Percentiles rank a stretch among this genome's conserved stretches.
phyloP scores from a whole-genome alignment of 1,140 invertebrate species.

The Carposina sasakii region DNA sequence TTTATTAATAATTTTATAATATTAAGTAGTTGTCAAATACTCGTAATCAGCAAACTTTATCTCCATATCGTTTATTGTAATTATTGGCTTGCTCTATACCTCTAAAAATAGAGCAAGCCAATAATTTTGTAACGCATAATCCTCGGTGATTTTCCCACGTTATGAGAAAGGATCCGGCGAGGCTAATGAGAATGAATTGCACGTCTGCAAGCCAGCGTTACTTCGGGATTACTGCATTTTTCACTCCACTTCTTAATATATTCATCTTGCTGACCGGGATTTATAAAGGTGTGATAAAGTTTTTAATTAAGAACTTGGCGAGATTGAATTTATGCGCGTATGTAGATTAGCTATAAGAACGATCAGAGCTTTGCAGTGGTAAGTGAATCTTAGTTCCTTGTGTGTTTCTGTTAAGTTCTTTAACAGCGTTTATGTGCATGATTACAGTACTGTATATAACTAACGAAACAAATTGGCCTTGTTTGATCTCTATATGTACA shows the following conservation, averaged over 20 bases:
- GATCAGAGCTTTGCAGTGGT: background rate
- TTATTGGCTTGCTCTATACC: too few relatives aligned
- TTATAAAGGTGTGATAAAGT: constrained; percentile 40
- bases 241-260: constrained; percentile 40
- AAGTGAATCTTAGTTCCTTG: background rate
- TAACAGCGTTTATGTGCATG: background rate
- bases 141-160: constrained; percentile 32
- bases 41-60: too few relatives aligned
- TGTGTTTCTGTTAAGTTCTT: background rate
- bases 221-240: constrained; percentile 52
- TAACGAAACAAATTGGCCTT: too few relatives aligned
- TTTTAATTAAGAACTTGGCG: constrained; percentile 13
- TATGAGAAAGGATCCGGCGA: constrained; percentile 41
- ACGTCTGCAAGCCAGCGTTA: constrained; percentile 32
- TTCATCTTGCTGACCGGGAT: constrained; percentile 41
- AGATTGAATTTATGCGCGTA: background rate
- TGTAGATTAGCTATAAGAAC: background rate
- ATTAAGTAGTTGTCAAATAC: too few relatives aligned
- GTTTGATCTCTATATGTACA: too few relatives aligned
- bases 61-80: too few relatives aligned
- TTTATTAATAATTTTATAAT: too few relatives aligned
- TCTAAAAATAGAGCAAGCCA: too few relatives aligned
- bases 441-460: too few relatives aligned
- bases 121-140: too few relatives aligned
- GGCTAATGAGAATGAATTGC: constrained; percentile 57